These are phyloP conservation scores for Ophthalmolycus amberensis DNA, from an alignment of 2,113 vertebrate species.

Conservation along the genomic window DNA sequence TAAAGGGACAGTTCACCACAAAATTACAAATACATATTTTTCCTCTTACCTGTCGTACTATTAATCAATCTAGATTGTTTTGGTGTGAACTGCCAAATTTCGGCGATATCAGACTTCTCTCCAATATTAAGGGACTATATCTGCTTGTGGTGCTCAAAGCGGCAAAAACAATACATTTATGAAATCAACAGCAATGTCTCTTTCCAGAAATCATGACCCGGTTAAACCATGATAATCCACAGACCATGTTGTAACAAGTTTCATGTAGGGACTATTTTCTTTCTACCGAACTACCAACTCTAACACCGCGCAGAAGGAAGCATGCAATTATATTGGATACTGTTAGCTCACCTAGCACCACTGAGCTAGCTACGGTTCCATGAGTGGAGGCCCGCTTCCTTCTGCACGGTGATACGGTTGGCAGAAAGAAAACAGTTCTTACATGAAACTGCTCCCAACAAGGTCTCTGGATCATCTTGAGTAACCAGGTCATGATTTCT, in stretches of 20 bases:
- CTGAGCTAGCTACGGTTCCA: neutral
- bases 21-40: neutral
- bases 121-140: neutral
- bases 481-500: no score
- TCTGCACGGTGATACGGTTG: no score
- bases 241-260: neutral
- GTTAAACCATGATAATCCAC: neutral
- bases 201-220: neutral
- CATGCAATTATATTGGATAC: neutral
- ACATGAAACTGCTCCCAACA: neutral
- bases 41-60: neutral
- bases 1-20: neutral
- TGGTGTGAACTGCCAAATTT: neutral
- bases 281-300: neutral
- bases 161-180: no score
- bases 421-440: no score
- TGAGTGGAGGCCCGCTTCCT: neutral
- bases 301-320: neutral
- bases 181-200: neutral
- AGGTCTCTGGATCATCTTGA: neutral
- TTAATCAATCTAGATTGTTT: neutral
- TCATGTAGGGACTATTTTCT: neutral
- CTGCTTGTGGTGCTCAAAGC: no score
- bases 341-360: neutral
- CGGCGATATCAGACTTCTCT: neutral